Conservation (phyloP, 2,888 invertebrate species). For the Ichneumoninae sp. region DNA sequence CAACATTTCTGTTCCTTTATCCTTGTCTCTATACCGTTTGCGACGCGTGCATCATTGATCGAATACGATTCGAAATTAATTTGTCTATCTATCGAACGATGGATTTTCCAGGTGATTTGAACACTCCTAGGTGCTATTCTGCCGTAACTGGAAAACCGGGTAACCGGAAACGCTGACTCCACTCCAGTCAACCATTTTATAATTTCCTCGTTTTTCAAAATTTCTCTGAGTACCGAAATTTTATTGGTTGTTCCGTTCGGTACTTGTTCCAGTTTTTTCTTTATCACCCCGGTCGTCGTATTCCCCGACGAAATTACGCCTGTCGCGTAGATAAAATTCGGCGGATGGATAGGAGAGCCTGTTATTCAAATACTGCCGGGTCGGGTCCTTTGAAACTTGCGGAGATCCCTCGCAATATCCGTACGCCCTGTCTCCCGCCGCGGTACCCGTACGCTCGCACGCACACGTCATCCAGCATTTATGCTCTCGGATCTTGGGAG, state of each 20-base stretch:
- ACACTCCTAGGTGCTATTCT: not conserved
- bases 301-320: constrained; percentile 28
- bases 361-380: constrained; percentile 66
- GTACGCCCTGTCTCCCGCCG: constrained; percentile 26
- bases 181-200: not conserved
- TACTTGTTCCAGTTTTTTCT: not conserved
- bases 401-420: constrained; percentile 61
- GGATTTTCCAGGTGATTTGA: not conserved
- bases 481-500: constrained; percentile 56
- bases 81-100: constrained; percentile 1
- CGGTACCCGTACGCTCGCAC: constrained; percentile 13
- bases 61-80: constrained; percentile 7
- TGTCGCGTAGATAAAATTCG: constrained; percentile 37
- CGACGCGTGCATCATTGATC: constrained; percentile 30
- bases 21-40: constrained; percentile 39
- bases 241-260: not conserved
- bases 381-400: constrained; percentile 59
- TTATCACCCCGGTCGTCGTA: not conserved
- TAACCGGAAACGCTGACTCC: too few relatives aligned
- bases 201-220: not conserved
- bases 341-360: constrained; percentile 44
- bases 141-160: not conserved
- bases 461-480: constrained; percentile 59
- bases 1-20: not conserved
- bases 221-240: not conserved